Evolutionary conservation across 2,113 vertebrate species (phyloP).

Genomic region (Scomber colias): DNA sequence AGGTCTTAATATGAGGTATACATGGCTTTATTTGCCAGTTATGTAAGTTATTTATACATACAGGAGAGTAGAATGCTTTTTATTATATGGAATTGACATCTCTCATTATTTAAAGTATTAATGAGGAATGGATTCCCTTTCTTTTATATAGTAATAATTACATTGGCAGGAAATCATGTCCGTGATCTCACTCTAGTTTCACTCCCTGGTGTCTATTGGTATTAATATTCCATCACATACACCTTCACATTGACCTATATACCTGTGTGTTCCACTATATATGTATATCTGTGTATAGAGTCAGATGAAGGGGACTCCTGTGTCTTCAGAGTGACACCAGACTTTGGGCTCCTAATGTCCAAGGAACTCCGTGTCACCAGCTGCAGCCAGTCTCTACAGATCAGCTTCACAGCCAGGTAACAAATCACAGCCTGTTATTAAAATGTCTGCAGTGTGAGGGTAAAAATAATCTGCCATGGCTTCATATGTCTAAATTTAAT

Average conservation of each 20-base stretch:
- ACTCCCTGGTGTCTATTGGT: neutral
- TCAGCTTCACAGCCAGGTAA: slow-evolving; percentile 92
- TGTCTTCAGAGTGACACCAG: slow-evolving; percentile 86
- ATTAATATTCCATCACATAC: neutral
- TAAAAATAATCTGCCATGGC: neutral
- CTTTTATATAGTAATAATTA: too few species aligned
- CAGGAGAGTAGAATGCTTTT: neutral
- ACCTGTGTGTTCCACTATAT: neutral
- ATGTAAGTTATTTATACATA: neutral
- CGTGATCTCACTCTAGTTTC: neutral
- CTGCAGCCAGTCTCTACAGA: slow-evolving; percentile 79
- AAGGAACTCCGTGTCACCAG: slow-evolving; percentile 41
- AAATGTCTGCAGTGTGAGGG: too few species aligned
- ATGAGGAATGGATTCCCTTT: too few species aligned
- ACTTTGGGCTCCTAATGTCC: slow-evolving; percentile 83
- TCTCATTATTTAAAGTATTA: too few species aligned
- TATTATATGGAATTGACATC: neutral
- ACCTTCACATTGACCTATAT: neutral
- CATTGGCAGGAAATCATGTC: neutral
- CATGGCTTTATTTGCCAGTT: neutral
- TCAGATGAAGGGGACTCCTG: slow-evolving; percentile 30
- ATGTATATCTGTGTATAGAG: slow-evolving; percentile 49
- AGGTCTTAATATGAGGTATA: neutral
- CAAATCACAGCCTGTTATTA: neutral
- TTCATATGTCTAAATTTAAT: neutral